phyloP scores from a whole-genome alignment of 2,888 invertebrate species.

The Drosophila hawaiiensis region DNA sequence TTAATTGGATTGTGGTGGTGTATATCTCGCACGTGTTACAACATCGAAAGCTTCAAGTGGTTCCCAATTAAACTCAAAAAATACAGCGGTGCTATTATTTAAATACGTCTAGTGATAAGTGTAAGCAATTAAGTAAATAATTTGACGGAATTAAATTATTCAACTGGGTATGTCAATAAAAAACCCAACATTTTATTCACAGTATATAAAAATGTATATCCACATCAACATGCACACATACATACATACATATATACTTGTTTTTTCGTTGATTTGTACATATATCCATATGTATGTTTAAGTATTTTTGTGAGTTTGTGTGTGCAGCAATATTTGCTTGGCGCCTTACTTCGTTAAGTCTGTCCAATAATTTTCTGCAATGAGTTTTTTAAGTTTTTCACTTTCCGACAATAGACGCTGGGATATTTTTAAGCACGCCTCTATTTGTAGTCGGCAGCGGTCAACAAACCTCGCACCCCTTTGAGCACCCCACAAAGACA shows the following conservation, averaged over 20 bases:
- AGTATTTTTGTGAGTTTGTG: background rate
- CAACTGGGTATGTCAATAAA: slow-evolving; percentile 7
- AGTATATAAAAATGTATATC: background rate
- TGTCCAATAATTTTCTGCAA: slow-evolving; percentile 8
- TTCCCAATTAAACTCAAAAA: slow-evolving; percentile 17
- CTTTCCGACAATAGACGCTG: slow-evolving; percentile 8
- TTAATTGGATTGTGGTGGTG: slow-evolving; percentile 12
- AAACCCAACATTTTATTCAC: background rate
- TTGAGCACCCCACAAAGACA: background rate
- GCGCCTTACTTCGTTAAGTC: slow-evolving; percentile 32
- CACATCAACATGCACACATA: background rate
- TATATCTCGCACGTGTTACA: slow-evolving; percentile 46
- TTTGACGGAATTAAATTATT: background rate
- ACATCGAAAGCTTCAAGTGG: slow-evolving; percentile 64
- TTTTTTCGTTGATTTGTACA: background rate
- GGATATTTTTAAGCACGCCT: slow-evolving; percentile 32
- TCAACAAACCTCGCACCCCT: slow-evolving; percentile 17
- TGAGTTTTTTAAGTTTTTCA: slow-evolving; percentile 8
- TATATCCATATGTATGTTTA: background rate
- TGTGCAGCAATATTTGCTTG: slow-evolving; percentile 3
- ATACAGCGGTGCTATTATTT: background rate
- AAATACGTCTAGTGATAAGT: slow-evolving; percentile 17
- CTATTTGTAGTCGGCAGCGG: slow-evolving; percentile 21
- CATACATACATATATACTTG: background rate
- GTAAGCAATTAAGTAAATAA: slow-evolving; percentile 10